Percentiles rank a stretch among this genome's conserved stretches.
These are phyloP conservation scores for Busseola fusca DNA, from an alignment of 2,888 invertebrate genomes.

Conservation along the genomic window DNA sequence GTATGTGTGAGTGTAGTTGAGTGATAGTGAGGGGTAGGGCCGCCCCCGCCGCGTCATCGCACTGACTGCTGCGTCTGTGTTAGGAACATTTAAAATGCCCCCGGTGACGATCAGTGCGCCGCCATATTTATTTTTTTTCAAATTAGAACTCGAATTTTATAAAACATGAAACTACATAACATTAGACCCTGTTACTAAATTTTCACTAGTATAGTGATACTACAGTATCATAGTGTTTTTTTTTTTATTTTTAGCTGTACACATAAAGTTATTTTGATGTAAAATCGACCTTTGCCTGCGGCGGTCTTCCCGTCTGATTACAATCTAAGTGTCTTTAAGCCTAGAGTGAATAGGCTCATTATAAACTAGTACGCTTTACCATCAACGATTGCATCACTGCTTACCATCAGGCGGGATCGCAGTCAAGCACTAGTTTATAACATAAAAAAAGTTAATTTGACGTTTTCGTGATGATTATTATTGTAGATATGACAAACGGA, in stretches of 20 bases:
- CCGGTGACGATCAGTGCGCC: constrained; percentile 84
- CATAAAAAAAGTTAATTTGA: not conserved
- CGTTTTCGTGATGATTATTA: not conserved
- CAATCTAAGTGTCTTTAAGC: too few relatives aligned
- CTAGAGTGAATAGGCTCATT: too few relatives aligned
- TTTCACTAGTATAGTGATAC: not conserved
- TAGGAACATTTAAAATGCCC: constrained; percentile 88
- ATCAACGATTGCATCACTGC: too few relatives aligned
- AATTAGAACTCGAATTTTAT: constrained; percentile 54
- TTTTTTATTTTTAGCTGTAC: not conserved
- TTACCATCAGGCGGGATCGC: too few relatives aligned
- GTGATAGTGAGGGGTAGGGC: constrained; percentile 79
- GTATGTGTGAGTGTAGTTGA: constrained; percentile 81
- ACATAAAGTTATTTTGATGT: not conserved
- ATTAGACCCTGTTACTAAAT: constrained; percentile 5
- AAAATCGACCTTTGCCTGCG: too few relatives aligned
- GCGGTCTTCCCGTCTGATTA: too few relatives aligned
- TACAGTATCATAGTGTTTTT: not conserved
- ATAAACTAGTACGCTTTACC: too few relatives aligned
- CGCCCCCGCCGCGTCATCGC: constrained; percentile 84
- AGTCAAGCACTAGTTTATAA: too few relatives aligned
- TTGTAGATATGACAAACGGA: not conserved
- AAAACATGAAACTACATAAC: not conserved
- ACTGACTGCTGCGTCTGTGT: constrained; percentile 87
- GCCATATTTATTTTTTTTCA: constrained; percentile 79